A percentile compares a stretch with the other conserved stretches of the same genome.
phyloP scores from a whole-genome alignment of 2,888 invertebrate species.

The Dorcus parallelipipedus region DNA sequence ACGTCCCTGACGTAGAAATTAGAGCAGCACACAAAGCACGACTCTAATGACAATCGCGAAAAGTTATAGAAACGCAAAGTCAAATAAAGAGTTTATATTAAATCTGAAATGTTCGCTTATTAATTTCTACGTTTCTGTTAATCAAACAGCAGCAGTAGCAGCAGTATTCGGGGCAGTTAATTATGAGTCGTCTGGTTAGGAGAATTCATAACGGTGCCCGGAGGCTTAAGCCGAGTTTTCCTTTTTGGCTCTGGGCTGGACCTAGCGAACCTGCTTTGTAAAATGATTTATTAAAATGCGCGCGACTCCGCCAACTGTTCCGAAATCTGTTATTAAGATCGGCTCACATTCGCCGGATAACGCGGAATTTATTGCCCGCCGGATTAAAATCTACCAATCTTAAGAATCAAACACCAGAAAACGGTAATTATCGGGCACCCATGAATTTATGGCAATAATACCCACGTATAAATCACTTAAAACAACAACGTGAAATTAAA shows the following conservation, averaged over 20 bases:
- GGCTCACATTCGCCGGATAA: neutral
- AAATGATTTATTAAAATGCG: constrained; percentile 23
- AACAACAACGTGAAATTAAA: no score
- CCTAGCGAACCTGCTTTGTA: constrained; percentile 12
- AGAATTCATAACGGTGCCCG: constrained; percentile 31
- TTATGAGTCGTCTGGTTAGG: constrained; percentile 36
- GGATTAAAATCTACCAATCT: no score
- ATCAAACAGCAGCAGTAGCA: constrained; percentile 37
- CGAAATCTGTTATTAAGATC: constrained; percentile 19
- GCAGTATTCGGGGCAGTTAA: constrained; percentile 34
- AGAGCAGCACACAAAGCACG: no score
- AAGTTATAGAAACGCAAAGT: constrained; percentile 32
- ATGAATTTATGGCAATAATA: no score
- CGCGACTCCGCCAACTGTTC: constrained; percentile 19
- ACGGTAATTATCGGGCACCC: no score
- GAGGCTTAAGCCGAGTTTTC: constrained; percentile 17
- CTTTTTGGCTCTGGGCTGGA: constrained; percentile 23
- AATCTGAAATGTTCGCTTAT: constrained; percentile 39
- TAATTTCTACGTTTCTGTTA: constrained; percentile 41
- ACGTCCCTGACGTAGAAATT: no score
- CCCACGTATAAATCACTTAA: no score
- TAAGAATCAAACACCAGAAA: no score
- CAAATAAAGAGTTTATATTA: constrained; percentile 41
- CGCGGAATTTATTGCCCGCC: no score
- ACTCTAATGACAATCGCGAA: constrained; percentile 33